phyloP scores from a whole-genome alignment of 2,113 vertebrate genomes.

The Rhinolophus sinicus region DNA sequence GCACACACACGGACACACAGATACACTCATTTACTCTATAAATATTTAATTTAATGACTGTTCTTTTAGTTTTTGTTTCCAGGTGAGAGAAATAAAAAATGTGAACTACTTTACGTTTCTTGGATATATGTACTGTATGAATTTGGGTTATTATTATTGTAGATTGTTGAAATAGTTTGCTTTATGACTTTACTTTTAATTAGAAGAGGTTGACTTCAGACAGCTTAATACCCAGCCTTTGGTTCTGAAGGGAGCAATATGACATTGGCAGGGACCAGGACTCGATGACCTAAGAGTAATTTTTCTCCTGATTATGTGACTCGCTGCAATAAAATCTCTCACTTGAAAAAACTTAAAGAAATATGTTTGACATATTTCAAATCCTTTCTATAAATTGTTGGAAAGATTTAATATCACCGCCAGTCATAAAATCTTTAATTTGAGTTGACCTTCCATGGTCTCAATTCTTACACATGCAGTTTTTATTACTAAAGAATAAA shows the following conservation, averaged over 20 bases:
- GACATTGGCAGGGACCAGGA: background rate
- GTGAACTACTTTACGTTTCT: constrained; percentile 52
- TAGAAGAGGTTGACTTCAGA: constrained; percentile 80
- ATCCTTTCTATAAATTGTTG: constrained; percentile 84
- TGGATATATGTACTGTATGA: constrained; percentile 16
- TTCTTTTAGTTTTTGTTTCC: constrained; percentile 58
- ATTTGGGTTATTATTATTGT: constrained; percentile 52
- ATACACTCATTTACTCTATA: background rate
- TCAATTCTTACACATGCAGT: constrained; percentile 78
- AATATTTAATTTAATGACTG: constrained; percentile 54
- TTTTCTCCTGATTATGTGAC: constrained; percentile 57
- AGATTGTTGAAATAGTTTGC: constrained; percentile 79
- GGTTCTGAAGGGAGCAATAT: constrained; percentile 6
- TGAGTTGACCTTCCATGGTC: constrained; percentile 79
- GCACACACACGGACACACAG: background rate
- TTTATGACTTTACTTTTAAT: constrained; percentile 84
- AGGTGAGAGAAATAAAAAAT: constrained; percentile 61
- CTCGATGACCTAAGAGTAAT: constrained; percentile 36
- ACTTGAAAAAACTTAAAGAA: constrained; percentile 78
- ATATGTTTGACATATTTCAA: constrained; percentile 83
- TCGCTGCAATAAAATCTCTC: constrained; percentile 81
- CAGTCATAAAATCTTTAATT: constrained; percentile 85
- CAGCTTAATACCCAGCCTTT: constrained; percentile 78
- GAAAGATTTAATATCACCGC: constrained; percentile 85
- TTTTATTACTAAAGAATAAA: constrained; percentile 79